Evolutionary conservation across 2,888 invertebrate species (phyloP).

Genomic region (Calliphora vomitoria): DNA sequence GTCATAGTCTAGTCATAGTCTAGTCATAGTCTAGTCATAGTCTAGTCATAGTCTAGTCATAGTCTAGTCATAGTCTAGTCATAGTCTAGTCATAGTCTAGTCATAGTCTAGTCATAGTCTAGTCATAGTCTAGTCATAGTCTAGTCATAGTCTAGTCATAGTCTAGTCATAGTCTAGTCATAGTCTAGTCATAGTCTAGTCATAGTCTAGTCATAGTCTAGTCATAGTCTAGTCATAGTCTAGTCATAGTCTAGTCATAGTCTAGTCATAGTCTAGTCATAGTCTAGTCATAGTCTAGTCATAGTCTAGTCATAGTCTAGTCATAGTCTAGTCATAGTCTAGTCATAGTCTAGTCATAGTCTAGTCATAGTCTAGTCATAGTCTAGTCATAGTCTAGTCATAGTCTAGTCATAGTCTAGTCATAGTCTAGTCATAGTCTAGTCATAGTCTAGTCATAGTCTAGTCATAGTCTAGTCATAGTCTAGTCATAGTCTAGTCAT

Average conservation of each 20-base stretch:
- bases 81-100: constrained; percentile 4
- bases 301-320: not conserved
- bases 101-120: not conserved
- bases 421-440: not conserved
- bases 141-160: not conserved
- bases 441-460: not conserved
- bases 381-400: not conserved
- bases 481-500: not conserved
- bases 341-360: not conserved
- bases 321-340: constrained; percentile 8
- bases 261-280: not conserved
- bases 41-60: not conserved
- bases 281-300: constrained; percentile 13
- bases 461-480: not conserved
- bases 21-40: constrained; percentile 11
- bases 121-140: constrained; percentile 8
- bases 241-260: no score
- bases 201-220: not conserved
- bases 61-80: not conserved
- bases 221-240: no score
- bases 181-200: not conserved
- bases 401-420: constrained; percentile 3
- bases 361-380: not conserved
- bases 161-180: not conserved
- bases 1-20: not conserved